Percentiles rank a stretch among this genome's conserved stretches.
phyloP scores from a whole-genome alignment of 2,797 vertebrate species.

The Helicolenus hilgendorfi region DNA sequence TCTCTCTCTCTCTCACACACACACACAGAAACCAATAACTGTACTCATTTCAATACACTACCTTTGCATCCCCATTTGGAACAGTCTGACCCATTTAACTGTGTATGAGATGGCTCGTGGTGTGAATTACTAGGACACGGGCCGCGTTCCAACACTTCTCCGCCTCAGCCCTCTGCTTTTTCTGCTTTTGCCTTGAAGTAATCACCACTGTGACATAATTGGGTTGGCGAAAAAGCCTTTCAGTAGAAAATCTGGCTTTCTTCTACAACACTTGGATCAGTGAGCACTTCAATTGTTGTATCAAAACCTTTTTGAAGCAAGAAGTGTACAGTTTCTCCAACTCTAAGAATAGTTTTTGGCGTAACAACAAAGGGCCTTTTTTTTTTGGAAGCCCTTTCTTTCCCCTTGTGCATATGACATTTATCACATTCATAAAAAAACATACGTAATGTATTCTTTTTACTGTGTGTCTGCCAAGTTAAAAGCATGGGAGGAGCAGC shows the following conservation, averaged over 20 bases:
- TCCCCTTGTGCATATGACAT: neutral
- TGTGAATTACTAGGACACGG: conserved; percentile 72
- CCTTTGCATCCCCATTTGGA: conserved; percentile 75
- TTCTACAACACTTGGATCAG: conserved; percentile 18
- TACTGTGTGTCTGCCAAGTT: conserved; percentile 82
- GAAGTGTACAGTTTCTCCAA: neutral
- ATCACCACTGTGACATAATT: conserved; percentile 70
- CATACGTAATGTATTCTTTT: neutral
- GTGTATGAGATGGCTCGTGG: conserved; percentile 47
- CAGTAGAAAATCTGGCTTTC: conserved; percentile 27
- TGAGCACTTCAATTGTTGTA: conserved; percentile 19
- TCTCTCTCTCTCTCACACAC: neutral
- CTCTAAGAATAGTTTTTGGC: conserved; percentile 14
- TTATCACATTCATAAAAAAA: neutral
- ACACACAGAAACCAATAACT: conserved; percentile 18
- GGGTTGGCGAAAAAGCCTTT: conserved; percentile 55
- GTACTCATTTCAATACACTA: conserved; percentile 50
- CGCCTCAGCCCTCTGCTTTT: conserved; percentile 41
- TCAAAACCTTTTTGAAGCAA: conserved; percentile 7
- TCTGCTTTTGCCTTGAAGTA: conserved; percentile 65
- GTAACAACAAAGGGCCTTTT: neutral
- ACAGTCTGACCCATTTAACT: conserved; percentile 83
- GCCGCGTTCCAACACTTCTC: conserved; percentile 65
- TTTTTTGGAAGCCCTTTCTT: neutral
- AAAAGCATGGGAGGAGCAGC: conserved; percentile 87